Base-by-base conservation (phyloP, 2,888 invertebrate genomes). In the Parthenolecanium corni region DNA sequence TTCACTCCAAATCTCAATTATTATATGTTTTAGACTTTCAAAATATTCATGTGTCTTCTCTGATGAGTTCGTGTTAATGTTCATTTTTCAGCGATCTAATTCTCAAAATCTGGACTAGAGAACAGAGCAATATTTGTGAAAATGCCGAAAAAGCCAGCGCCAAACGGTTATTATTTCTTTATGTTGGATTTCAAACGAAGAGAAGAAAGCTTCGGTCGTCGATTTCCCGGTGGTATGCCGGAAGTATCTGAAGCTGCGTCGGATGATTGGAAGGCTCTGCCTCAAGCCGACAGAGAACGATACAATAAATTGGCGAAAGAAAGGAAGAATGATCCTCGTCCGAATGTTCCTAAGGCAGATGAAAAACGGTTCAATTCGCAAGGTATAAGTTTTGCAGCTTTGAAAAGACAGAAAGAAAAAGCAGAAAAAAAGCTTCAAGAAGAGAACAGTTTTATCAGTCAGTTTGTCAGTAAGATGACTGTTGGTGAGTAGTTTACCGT, bases 131-230 rank as follows among this genome's bases (percentile, higher is more conserved):
- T n/a, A n/a, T n/a, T n/a, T n/a, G n/a, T n/a, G n/a, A n/a, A n/a
- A 56, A 61, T 61, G 61, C 61, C 61, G 21, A 61, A 61, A 38
- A 51, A 49, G 38, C 49, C 61, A 1, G 49, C 61, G 38, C 46
- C 46, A 23, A 61, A 61, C 24, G 61, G 61, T 9, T 61, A 61
- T 24, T 61, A 51, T n/a, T 61, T 21, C 38, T 61, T 61, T 16
- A 61, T 61, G 61, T 1, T 9, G n/a, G 61, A 61, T 23, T 61
- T 18, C 31, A 61, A 51, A 24, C 36, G 14, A 6, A 49, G 51
- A 2, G 61, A 49, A 16, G 61, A 61, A 23, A 36, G 38, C 21
- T n/a, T 23, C 6, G 61, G 61, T n/a, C 61, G 61, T 12, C 36
- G 61, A 3, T 61, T 61, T 40, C 31, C 24, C n/a, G 38, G 24